Evolutionary conservation across 2,113 vertebrate genomes (phyloP), one percentile per base, ranked within the genome.

Genomic region (Rhynchopsitta pachyrhyncha): DNA sequence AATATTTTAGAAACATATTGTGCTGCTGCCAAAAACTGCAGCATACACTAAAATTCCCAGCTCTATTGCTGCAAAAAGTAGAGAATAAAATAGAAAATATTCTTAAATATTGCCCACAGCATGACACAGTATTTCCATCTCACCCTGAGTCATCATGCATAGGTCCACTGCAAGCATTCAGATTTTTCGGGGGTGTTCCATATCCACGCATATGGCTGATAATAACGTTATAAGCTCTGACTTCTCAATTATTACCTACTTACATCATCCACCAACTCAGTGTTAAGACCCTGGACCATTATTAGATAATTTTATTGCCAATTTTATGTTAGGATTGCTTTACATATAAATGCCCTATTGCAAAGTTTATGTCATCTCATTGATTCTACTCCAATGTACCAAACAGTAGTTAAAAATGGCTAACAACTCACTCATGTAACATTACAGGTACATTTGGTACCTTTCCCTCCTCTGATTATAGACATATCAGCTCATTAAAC

Each of bases 401-500:
- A 14, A 95, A 87, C 47, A 67, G 82, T 82, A 92, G 91, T 95
- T 96, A 96, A 96, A 97, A 96, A 96, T 53, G 70, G 82, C 90
- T 97, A 98, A 96, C 95, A 97, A 96, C 92, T 97, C 86, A 88
- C 69, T 95, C 92, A 94, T 86, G 50, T 93, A 97, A 97, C 9
- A n/a, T 97, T 97, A 92, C 93, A 92, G 94, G 90, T 96, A 97
- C 92, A 94, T 95, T 98, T 92, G 86, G 93, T 97, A 84, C 92
- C 86, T 95, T 96, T 95, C 85, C 95, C n/a, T 93, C 49, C 75
- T 59, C 86, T 42, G 76, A 92, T 93, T 95, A 90, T 84, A 97
- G 97, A 92, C 81, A 84, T 69, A 95, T n/a, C 96, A 97, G 84
- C 92, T 98, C 97, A 98, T 98, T 98, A 98, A 97, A 85, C 82